These are phyloP conservation scores for Daboia siamensis DNA, from an alignment of 2,113 vertebrate species.

Conservation along the genomic window DNA sequence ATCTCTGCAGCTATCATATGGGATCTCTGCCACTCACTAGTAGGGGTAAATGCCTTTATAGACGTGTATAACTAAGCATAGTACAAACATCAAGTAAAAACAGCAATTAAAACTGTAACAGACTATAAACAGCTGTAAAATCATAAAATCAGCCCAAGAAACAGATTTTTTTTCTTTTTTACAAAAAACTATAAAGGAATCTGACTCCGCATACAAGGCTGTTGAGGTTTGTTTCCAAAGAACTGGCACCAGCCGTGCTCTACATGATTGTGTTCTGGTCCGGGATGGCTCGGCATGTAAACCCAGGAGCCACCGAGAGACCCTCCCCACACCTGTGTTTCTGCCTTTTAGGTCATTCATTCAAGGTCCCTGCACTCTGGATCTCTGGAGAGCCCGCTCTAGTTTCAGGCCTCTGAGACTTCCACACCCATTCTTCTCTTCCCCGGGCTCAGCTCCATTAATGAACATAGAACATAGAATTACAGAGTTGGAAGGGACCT, in stretches of 20 bases:
- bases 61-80: not conserved
- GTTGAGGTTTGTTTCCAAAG: not conserved
- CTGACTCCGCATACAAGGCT: not conserved
- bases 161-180: not conserved
- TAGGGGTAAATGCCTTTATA: not conserved
- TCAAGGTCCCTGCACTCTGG: not conserved
- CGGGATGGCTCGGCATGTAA: not conserved
- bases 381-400: not conserved
- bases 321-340: not conserved
- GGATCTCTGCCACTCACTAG: not conserved
- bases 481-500: not conserved
- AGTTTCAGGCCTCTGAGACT: not conserved
- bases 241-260: not conserved
- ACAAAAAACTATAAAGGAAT: not conserved
- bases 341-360: not conserved
- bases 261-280: not conserved
- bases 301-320: not conserved
- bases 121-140: not conserved
- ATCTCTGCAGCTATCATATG: not conserved
- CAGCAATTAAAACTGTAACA: not conserved
- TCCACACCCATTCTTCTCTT: not conserved
- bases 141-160: not conserved
- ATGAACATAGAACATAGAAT: not conserved
- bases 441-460: not conserved
- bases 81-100: not conserved